Conservation (phyloP, 2,113 vertebrate genomes). For the Xiphophorus hellerii region DNA sequence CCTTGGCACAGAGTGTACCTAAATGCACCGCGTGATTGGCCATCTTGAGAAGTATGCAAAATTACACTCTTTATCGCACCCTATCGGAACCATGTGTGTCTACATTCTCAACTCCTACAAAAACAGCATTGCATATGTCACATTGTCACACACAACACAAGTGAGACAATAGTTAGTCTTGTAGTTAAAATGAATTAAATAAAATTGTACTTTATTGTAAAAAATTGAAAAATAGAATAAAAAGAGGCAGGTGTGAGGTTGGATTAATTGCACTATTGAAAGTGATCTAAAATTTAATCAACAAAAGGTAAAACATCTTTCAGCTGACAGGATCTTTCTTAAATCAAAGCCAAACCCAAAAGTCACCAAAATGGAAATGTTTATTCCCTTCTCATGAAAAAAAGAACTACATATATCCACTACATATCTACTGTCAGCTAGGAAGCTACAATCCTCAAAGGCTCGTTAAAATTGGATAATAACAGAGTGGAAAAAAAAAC, state of each 20-base stretch:
- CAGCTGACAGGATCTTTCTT: too few relatives aligned
- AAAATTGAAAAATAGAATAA: background rate
- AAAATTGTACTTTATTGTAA: background rate
- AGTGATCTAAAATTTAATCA: too few relatives aligned
- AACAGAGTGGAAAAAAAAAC: background rate
- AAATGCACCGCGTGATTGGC: background rate
- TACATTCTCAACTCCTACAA: slow-evolving; percentile 5
- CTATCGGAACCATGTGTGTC: slow-evolving; percentile 3
- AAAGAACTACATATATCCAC: too few relatives aligned
- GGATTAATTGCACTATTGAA: too few relatives aligned
- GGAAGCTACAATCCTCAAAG: background rate
- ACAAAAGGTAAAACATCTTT: too few relatives aligned
- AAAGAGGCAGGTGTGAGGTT: background rate
- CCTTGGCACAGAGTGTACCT: background rate
- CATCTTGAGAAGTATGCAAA: slow-evolving; percentile 8
- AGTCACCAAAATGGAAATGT: too few relatives aligned
- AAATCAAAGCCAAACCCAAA: too few relatives aligned
- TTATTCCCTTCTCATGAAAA: too few relatives aligned
- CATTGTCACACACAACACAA: slow-evolving; percentile 6
- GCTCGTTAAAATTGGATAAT: background rate
- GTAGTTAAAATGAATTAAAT: background rate
- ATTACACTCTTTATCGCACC: slow-evolving; percentile 10
- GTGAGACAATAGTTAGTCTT: background rate
- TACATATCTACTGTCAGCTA: too few relatives aligned
- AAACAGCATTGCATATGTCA: slow-evolving; percentile 6